These are phyloP conservation scores for Harpagoxenus sublaevis DNA, from an alignment of 2,888 invertebrate genomes.

Conservation along the genomic window DNA sequence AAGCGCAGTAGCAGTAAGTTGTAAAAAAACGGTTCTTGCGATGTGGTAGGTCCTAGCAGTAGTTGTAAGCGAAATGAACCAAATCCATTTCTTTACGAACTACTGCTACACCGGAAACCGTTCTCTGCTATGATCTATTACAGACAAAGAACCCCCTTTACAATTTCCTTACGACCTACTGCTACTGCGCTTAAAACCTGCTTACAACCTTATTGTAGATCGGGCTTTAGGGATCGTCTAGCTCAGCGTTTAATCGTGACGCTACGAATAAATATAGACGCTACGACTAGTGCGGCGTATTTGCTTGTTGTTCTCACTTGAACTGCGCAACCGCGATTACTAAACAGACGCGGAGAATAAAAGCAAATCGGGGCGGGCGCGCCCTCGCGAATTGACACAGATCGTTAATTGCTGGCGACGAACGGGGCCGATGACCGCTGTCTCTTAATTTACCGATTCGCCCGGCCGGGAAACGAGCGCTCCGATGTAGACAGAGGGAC, in stretches of 20 bases:
- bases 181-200: no score
- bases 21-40: no score
- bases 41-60: no score
- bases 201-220: no score
- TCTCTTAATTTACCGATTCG: slow-evolving; percentile 52
- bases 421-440: slow-evolving; percentile 59
- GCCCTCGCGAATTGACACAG: slow-evolving; percentile 65
- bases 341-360: slow-evolving; percentile 56
- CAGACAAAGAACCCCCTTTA: no score
- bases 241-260: slow-evolving; percentile 2
- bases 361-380: slow-evolving; percentile 51
- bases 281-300: slow-evolving; percentile 30
- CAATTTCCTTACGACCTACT: no score
- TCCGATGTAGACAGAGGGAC: not conserved
- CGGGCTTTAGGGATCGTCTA: not conserved
- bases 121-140: no score
- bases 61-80: no score
- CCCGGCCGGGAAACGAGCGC: no score
- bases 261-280: slow-evolving; percentile 5
- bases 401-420: slow-evolving; percentile 67
- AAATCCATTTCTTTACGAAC: no score
- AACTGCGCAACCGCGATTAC: slow-evolving; percentile 53
- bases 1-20: no score
- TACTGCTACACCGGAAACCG: no score
- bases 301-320: slow-evolving; percentile 48